Percentiles rank a stretch among this genome's conserved stretches.
phyloP scores from a whole-genome alignment of 2,888 invertebrate genomes.

The Abscondita cerata region DNA sequence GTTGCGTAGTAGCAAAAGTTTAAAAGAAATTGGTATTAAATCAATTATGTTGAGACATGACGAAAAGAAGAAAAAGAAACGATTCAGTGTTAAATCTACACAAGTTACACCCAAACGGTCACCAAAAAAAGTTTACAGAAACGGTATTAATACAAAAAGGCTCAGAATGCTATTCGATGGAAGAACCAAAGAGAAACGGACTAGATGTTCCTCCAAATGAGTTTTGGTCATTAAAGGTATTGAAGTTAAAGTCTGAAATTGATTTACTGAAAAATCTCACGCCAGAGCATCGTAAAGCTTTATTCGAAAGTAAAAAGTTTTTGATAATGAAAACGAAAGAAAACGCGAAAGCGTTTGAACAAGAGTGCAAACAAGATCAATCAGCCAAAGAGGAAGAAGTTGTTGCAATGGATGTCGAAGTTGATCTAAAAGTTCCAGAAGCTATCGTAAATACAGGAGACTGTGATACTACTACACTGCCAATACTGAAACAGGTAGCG shows the following conservation, averaged over 20 bases:
- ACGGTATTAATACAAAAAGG: slow-evolving; percentile 15
- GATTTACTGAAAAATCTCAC: slow-evolving; percentile 22
- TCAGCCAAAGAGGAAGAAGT: background rate
- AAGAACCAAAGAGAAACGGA: background rate
- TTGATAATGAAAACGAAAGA: background rate
- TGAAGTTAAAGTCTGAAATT: background rate
- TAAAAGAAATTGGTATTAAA: slow-evolving; percentile 25
- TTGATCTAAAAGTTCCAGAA: background rate
- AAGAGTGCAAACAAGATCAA: too few relatives aligned
- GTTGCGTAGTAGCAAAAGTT: slow-evolving; percentile 12
- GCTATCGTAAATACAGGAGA: background rate
- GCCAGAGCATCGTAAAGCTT: slow-evolving; percentile 27
- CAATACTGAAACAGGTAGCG: background rate
- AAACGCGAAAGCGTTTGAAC: background rate
- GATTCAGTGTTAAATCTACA: background rate
- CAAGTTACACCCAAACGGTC: background rate
- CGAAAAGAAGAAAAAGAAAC: slow-evolving; percentile 13
- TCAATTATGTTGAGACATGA: slow-evolving; percentile 22
- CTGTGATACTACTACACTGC: background rate
- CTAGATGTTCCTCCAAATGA: background rate
- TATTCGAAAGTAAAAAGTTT: slow-evolving; percentile 30
- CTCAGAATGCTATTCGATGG: background rate
- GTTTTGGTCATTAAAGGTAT: background rate
- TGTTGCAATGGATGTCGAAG: background rate
- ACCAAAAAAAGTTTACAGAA: slow-evolving; percentile 15